Conservation (phyloP, 1,140 invertebrate genomes). For the Aphis craccivora region DNA sequence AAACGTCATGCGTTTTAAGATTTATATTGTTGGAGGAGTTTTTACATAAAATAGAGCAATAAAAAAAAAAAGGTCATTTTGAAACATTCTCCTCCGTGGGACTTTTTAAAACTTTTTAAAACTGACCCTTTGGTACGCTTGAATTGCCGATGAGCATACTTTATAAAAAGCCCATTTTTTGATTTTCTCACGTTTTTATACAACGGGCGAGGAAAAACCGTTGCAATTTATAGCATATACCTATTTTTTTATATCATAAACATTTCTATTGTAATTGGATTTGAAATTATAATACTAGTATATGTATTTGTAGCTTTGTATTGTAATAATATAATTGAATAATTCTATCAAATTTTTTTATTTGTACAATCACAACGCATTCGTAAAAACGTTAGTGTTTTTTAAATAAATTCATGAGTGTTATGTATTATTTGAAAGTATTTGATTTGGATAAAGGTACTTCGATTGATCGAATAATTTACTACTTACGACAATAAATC, state of each 20-base stretch:
- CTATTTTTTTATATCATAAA: too few species aligned
- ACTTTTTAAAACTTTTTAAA: not conserved
- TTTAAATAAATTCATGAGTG: not conserved
- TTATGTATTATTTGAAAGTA: not conserved
- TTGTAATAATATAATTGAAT: too few species aligned
- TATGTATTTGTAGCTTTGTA: too few species aligned
- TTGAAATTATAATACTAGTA: too few species aligned
- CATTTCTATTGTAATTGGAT: too few species aligned
- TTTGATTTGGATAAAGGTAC: not conserved
- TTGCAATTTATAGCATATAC: not conserved
- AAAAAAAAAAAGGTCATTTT: not conserved
- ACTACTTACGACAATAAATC: not conserved
- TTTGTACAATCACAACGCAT: not conserved
- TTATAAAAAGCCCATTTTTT: not conserved
- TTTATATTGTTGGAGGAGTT: not conserved
- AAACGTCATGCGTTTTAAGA: not conserved
- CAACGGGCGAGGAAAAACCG: not conserved
- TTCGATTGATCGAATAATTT: not conserved
- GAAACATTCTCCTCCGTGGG: not conserved
- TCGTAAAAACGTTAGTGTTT: not conserved
- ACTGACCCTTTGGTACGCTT: not conserved
- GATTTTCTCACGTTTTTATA: not conserved
- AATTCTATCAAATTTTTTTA: too few species aligned
- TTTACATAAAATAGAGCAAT: not conserved
- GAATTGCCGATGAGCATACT: not conserved